Percentiles rank a stretch among this genome's conserved stretches.
These are phyloP conservation scores for Drosophila setosimentum DNA, from an alignment of 2,888 invertebrate genomes.

Conservation along the genomic window DNA sequence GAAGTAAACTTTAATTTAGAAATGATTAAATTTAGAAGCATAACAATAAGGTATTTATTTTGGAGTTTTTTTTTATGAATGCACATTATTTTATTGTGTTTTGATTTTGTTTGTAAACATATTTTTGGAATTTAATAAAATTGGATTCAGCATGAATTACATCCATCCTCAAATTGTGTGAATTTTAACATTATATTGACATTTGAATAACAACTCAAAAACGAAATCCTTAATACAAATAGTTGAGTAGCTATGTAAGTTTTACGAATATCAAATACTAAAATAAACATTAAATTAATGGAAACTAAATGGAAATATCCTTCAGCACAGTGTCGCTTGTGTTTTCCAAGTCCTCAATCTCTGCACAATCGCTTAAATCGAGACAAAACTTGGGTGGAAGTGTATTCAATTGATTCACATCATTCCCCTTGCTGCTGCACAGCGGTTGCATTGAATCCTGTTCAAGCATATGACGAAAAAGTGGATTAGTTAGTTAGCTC, in stretches of 20 bases:
- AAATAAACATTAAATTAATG: conserved; percentile 2
- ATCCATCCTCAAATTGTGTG: conserved; percentile 6
- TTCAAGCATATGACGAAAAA: neutral
- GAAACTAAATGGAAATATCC: conserved; percentile 60
- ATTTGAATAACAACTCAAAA: conserved; percentile 2
- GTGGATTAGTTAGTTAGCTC: neutral
- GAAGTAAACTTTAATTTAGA: conserved; percentile 18
- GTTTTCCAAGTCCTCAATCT: conserved; percentile 65
- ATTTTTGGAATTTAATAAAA: conserved; percentile 60
- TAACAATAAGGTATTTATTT: conserved; percentile 32
- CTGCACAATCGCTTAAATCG: conserved; percentile 26
- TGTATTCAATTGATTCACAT: conserved; percentile 26
- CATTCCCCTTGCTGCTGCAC: conserved; percentile 23
- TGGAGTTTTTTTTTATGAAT: conserved; percentile 28
- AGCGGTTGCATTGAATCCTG: conserved; percentile 38
- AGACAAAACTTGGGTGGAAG: conserved; percentile 38
- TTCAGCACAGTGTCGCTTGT: conserved; percentile 78
- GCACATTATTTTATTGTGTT: conserved; percentile 32
- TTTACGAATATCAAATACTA: conserved; percentile 23
- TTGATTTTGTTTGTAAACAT: conserved; percentile 31
- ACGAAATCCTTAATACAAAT: conserved; percentile 8
- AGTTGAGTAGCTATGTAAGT: conserved; percentile 14
- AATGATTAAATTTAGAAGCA: conserved; percentile 20
- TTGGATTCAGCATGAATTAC: conserved; percentile 38
- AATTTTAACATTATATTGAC: neutral